Base-by-base conservation (phyloP, 2,888 invertebrate species). In the Heliconius hortense region DNA sequence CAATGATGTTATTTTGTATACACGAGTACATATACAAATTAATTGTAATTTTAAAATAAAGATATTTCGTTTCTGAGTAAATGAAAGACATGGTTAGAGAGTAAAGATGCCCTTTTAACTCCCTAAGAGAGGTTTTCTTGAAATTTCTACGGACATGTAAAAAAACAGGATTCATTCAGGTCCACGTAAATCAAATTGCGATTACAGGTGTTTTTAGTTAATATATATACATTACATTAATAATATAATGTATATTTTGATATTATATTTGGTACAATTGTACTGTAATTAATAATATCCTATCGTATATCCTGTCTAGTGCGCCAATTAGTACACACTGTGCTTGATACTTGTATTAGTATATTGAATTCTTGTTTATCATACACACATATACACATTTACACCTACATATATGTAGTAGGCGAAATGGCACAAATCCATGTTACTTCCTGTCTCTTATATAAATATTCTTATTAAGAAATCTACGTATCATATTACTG, bases 251-350 rank as follows among this genome's bases (percentile, higher is more conserved):
- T 11, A 59, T 59, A 56, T 21, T 21, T 21, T 24, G 59, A 59
- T 24, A 59, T 59, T 59, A n/a, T 59, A 59, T 59, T n/a, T 59
- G 53, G 21, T 59, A 24, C 24, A 59, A 59, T 59, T 59, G 48
- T 26, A 68, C 21, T 48, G 63, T 48, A 48, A 67, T 28, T 28
- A 68, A 68, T 28, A 28, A 26, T 18, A 68, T 48, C 67, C 43
- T 68, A 28, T 68, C 48, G 28, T 11, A 48, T 68, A 48, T 68
- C 67, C 28, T 5, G 48, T 21, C 26, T 28, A 21, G 48, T 28
- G 24, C 24, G 48, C 48, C 48, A 68, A 68, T 68, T 68, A 68
- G 67, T 35, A 13, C n/a, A 21, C 63, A 31, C 21, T 10, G 53
- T n/a, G 43, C 43, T 18, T 43, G 43, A 24, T 43, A 18, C 43